Percentiles rank a stretch among this genome's conserved stretches.
phyloP scores from a whole-genome alignment of 2,113 vertebrate species.

The Myiozetetes cayanensis region DNA sequence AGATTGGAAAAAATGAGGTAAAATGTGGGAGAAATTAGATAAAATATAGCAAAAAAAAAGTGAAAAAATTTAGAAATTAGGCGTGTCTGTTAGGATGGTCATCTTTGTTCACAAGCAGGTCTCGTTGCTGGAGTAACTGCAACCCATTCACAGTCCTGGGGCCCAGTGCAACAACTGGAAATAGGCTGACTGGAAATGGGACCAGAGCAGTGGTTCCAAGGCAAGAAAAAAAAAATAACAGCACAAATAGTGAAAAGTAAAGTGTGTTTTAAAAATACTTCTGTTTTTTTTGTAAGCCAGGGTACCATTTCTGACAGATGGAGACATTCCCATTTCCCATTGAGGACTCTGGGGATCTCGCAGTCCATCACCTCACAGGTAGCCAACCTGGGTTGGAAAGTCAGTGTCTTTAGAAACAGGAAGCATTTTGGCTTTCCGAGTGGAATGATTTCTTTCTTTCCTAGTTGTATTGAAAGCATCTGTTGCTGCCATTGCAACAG shows the following conservation, averaged over 20 bases:
- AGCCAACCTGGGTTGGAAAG: neutral
- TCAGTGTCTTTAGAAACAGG: neutral
- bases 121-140: neutral
- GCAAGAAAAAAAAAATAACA: neutral
- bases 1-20: neutral
- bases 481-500: neutral
- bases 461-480: neutral
- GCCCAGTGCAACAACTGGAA: neutral
- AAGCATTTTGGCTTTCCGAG: neutral
- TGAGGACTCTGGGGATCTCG: neutral
- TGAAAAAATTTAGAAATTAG: neutral
- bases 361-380: neutral
- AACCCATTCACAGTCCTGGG: neutral
- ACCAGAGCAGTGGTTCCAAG: neutral
- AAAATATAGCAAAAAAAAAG: neutral
- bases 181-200: neutral
- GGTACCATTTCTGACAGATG: neutral
- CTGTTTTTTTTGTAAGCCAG: neutral
- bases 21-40: neutral
- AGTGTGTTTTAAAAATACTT: neutral
- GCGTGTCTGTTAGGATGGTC: neutral
- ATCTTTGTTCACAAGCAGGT: neutral
- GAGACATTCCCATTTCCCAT: neutral
- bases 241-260: neutral
- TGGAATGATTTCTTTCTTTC: neutral